phyloP scores from a whole-genome alignment of 2,113 vertebrate genomes.

The Halcyon malimbica region DNA sequence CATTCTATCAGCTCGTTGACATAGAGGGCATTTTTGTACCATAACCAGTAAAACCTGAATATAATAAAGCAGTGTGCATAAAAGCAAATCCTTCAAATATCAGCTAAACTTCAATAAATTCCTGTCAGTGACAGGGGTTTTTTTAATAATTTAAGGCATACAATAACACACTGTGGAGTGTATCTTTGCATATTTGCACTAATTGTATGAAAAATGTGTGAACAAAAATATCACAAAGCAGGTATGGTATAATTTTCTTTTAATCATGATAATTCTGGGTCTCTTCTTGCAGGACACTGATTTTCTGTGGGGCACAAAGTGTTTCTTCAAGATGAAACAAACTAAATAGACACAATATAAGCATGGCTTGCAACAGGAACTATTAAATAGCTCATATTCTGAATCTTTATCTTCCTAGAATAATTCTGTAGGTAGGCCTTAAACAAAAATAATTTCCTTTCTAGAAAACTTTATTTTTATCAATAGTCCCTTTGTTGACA shows the following conservation, averaged over 20 bases:
- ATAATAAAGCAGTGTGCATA: neutral
- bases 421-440: neutral
- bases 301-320: neutral
- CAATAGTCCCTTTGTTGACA: neutral
- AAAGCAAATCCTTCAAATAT: neutral
- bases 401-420: neutral
- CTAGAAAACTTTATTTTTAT: neutral
- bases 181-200: neutral
- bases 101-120: neutral
- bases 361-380: neutral
- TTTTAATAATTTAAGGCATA: neutral
- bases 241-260: neutral
- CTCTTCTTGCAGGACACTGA: neutral
- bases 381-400: neutral
- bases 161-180: neutral
- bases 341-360: rapidly evolving
- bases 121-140: neutral
- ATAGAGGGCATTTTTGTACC: no score
- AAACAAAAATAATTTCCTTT: neutral
- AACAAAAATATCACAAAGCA: neutral
- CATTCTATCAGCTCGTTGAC: no score
- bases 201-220: neutral
- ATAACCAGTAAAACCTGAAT: neutral
- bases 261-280: neutral
- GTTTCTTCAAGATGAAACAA: neutral